A percentile compares a stretch with the other conserved stretches of the same genome.
Conservation (phyloP, 2,888 invertebrate species). For the Pyrrhia umbra region DNA sequence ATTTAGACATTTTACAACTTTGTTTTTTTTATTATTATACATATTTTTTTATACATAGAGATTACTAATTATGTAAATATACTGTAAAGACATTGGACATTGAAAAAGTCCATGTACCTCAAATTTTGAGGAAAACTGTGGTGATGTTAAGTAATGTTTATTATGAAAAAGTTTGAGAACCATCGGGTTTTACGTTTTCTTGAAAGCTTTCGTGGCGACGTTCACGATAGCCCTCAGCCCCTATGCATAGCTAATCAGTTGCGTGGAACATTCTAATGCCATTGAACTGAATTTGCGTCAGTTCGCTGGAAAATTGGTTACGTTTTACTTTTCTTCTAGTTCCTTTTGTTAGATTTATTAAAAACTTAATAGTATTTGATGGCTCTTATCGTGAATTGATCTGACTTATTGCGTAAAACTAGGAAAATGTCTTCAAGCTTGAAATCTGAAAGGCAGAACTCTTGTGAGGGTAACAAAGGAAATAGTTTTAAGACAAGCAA, state of each 20-base stretch:
- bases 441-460: neutral
- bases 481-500: too few species aligned
- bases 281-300: constrained; percentile 70
- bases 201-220: constrained; percentile 39
- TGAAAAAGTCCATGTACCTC: too few species aligned
- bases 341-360: constrained; percentile 34
- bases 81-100: too few species aligned
- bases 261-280: constrained; percentile 74
- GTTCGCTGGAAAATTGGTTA: constrained; percentile 32
- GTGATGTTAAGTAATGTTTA: neutral
- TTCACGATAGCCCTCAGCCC: constrained; percentile 43
- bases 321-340: constrained; percentile 30
- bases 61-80: too few species aligned
- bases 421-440: neutral
- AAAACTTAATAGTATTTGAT: constrained; percentile 7
- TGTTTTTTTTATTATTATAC: too few species aligned
- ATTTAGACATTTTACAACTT: too few species aligned
- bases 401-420: constrained; percentile 5
- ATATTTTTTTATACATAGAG: too few species aligned
- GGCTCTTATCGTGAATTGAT: neutral
- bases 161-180: constrained; percentile 28
- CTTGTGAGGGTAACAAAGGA: too few species aligned
- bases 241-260: constrained; percentile 68
- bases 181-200: constrained; percentile 26
- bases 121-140: too few species aligned